Conservation (phyloP, 2,888 invertebrate genomes). For the Drosophila rubida region DNA sequence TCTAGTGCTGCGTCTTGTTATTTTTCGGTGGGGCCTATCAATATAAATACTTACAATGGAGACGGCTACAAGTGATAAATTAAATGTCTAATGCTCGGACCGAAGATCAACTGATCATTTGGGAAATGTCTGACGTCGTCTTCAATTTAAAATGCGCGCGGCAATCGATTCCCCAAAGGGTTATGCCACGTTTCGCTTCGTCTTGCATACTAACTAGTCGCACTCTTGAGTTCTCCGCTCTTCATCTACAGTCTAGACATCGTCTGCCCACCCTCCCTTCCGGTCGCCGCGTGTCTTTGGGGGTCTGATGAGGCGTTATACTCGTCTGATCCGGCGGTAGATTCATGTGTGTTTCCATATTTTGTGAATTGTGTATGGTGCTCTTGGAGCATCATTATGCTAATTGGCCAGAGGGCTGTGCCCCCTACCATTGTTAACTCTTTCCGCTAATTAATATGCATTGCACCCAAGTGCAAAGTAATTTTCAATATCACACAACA, state of each 20-base stretch:
- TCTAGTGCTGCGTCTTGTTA: neutral
- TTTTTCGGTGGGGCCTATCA: constrained; percentile 27
- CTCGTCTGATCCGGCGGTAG: constrained; percentile 1
- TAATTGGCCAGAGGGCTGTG: constrained; percentile 49
- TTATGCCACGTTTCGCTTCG: constrained; percentile 8
- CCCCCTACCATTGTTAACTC: constrained; percentile 25
- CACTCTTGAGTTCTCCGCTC: constrained; percentile 11
- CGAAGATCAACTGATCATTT: constrained; percentile 58
- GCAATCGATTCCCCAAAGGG: constrained; percentile 43
- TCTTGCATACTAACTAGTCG: constrained; percentile 27
- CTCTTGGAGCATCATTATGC: constrained; percentile 50
- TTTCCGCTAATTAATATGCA: constrained; percentile 70
- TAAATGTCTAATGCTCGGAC: constrained; percentile 63
- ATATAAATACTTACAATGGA: constrained; percentile 9
- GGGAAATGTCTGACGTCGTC: constrained; percentile 46
- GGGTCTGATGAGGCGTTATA: neutral
- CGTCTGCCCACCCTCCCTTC: neutral
- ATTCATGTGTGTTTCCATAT: constrained; percentile 14
- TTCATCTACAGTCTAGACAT: constrained; percentile 7
- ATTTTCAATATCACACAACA: constrained; percentile 43
- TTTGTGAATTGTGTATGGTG: constrained; percentile 43
- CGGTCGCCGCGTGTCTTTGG: neutral
- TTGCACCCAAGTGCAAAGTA: constrained; percentile 35
- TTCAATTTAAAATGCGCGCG: constrained; percentile 54
- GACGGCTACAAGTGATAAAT: constrained; percentile 61